A percentile compares a stretch with the other conserved stretches of the same genome.
Evolutionary conservation across 2,797 vertebrate genomes (phyloP).

Genomic region (Hypotaenidia okinawae): DNA sequence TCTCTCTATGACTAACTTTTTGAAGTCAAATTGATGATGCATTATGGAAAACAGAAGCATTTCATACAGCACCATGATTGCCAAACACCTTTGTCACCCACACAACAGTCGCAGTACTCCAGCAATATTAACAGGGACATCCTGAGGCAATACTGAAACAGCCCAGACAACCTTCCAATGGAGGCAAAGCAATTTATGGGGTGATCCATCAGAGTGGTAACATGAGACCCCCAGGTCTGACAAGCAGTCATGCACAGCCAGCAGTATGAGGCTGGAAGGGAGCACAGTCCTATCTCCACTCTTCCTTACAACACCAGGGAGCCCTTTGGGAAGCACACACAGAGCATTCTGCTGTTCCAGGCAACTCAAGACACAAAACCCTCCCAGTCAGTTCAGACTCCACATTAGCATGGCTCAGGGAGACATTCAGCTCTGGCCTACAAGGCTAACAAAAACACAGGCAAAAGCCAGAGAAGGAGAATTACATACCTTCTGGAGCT

Average conservation of each 20-base stretch:
- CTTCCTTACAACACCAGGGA: not conserved
- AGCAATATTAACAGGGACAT: not conserved
- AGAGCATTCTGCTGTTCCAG: rapidly evolving
- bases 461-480: not conserved
- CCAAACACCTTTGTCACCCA: not conserved
- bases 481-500: not conserved
- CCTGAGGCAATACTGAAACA: not conserved
- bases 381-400: not conserved
- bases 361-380: not conserved
- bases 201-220: not conserved
- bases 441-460: not conserved
- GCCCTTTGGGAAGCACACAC: rapidly evolving
- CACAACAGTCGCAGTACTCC: not conserved
- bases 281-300: rapidly evolving
- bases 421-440: not conserved
- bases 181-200: not conserved
- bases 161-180: not conserved
- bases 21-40: not conserved
- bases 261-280: rapidly evolving
- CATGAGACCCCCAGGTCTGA: not conserved
- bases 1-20: not conserved
- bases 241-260: not conserved
- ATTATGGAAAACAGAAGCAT: not conserved
- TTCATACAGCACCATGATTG: not conserved
- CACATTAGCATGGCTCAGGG: not conserved